Base-by-base conservation (phyloP, 1,140 invertebrate species). In the Nasonia longicornis region DNA sequence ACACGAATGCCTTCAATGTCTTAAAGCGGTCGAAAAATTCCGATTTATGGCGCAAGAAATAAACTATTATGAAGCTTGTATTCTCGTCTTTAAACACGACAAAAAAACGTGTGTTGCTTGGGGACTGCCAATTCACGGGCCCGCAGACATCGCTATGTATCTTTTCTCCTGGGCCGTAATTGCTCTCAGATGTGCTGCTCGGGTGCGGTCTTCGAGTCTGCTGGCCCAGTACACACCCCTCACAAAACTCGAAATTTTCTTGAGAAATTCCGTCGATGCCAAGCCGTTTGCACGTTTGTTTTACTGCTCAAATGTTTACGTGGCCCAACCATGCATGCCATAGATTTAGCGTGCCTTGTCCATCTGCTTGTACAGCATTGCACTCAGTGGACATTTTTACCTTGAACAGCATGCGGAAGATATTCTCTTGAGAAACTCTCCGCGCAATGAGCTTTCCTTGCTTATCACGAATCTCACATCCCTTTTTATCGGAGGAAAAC, bases 1-100 rank as follows among this genome's bases (percentile, higher is more conserved):
- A 84, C 75, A 87, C 84, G 67, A 84, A 80, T 70, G 78, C 75
- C 80, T 85, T 81, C 82, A 86, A 85, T 74, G 83, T 83, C 80
- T 84, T 84, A 84, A 87, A 87, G 84, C 85, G 83, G 75, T 84
- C 52, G 14, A 58, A 58, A 3, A 58, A 20, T 58, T 87, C 84
- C 80, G 85, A 84, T 83, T 86, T 42, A 71, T 42, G 29, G 16
- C 35, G 69, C 35, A 71, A 8, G 16, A 71, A 71, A 71, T 71
- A 71, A 12, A 71, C 35, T 8, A 0, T 71, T 8, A 0, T 12
- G 35, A 42, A 71, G 14, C 35, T 42, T 2, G 69, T 71, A 20
- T 16, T 71, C 16, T 71, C 69, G 6, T 42, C 69, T 71, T 71
- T 71, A 2, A 71, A 42, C 31, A 20, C 11, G 12, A 71, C 7